phyloP scores from a whole-genome alignment of 2,113 vertebrate genomes.

The Phalacrocorax pelagicus region DNA sequence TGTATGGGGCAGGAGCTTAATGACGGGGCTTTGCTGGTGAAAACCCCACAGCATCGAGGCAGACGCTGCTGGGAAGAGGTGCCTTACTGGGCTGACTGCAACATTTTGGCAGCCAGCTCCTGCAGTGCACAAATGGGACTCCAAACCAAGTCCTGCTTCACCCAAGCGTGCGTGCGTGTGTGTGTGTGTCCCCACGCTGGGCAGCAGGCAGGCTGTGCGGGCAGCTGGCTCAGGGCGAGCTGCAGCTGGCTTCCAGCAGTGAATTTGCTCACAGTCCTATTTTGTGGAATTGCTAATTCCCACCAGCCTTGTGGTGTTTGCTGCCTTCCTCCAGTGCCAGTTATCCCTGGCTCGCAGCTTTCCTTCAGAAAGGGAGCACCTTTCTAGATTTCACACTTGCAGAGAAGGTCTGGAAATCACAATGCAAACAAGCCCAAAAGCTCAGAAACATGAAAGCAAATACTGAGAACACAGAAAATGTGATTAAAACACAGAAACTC shows the following conservation, averaged over 20 bases:
- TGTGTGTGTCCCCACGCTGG: not conserved
- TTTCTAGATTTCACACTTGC: not conserved
- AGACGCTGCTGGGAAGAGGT: not conserved
- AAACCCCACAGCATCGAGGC: not conserved
- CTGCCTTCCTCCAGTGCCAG: not conserved
- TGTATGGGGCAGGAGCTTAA: not conserved
- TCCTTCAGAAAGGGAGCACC: not conserved
- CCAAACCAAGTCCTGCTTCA: not conserved
- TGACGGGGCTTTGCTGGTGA: not conserved
- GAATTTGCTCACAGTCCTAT: not conserved
- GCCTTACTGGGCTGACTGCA: not conserved
- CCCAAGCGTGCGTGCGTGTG: not conserved
- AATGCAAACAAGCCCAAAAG: not conserved
- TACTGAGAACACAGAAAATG: not conserved
- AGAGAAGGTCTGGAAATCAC: not conserved
- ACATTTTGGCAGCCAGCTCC: not conserved
- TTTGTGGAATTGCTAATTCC: not conserved
- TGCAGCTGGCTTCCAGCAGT: not conserved
- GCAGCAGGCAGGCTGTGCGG: not conserved
- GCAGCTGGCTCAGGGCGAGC: not conserved
- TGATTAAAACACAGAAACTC: not conserved
- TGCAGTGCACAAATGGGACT: not conserved
- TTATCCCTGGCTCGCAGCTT: fast-evolving
- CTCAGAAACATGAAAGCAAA: not conserved
- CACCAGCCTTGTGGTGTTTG: not conserved